A percentile compares a stretch with the other conserved stretches of the same genome.
These are phyloP conservation scores for Dreissena polymorpha DNA, from an alignment of 1,140 invertebrate species.

Conservation along the genomic window DNA sequence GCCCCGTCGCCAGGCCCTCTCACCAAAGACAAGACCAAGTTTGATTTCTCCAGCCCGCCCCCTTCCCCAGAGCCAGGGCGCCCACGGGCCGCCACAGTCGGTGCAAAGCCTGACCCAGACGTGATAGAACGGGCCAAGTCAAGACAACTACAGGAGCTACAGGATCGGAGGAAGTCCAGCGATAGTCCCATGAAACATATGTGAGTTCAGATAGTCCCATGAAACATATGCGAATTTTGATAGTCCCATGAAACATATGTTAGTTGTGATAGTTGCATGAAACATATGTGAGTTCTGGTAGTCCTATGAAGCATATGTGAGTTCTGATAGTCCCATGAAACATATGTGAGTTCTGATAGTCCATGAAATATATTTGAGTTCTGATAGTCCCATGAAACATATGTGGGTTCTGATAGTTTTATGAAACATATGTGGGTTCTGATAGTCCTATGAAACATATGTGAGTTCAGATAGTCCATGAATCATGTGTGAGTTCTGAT, in stretches of 20 bases:
- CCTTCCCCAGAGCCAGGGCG: slow-evolving; percentile 63
- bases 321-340: too few species aligned
- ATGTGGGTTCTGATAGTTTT: not conserved
- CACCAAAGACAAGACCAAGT: slow-evolving; percentile 62
- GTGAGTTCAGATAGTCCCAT: slow-evolving; percentile 57
- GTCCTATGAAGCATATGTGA: not conserved
- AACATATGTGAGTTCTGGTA: not conserved
- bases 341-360: slow-evolving; percentile 1
- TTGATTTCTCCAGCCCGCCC: slow-evolving; percentile 70
- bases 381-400: not conserved
- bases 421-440: not conserved
- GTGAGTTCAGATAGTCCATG: too few species aligned
- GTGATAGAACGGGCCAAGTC: slow-evolving; percentile 37
- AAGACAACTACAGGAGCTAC: slow-evolving; percentile 45
- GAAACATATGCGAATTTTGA: not conserved
- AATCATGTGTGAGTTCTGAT: slow-evolving; percentile 4
- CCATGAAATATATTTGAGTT: slow-evolving; percentile 73
- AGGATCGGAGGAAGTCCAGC: slow-evolving; percentile 44
- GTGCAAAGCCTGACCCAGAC: slow-evolving; percentile 63
- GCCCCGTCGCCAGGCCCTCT: slow-evolving; percentile 66
- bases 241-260: not conserved
- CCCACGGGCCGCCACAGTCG: slow-evolving; percentile 75
- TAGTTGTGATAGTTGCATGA: not conserved
- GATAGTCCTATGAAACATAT: not conserved
- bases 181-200: slow-evolving; percentile 73